phyloP scores from a whole-genome alignment of 2,113 vertebrate genomes.

The Saguinus imperator region DNA sequence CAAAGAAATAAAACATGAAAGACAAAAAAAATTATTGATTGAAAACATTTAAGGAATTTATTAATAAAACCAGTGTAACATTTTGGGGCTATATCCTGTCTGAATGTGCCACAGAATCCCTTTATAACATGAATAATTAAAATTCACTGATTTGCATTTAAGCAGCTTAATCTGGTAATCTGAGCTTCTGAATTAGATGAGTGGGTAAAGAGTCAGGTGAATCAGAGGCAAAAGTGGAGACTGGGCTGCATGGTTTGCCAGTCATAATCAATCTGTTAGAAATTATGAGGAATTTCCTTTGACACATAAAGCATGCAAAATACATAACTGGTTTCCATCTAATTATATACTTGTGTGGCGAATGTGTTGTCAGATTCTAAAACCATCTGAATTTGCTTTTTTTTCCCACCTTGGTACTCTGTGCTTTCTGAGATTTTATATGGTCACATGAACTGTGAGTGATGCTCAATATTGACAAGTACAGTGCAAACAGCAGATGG shows the following conservation, averaged over 20 bases:
- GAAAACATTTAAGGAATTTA: background rate
- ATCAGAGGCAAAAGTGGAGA: background rate
- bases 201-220: background rate
- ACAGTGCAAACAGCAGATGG: slow-evolving; percentile 67
- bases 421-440: slow-evolving; percentile 38
- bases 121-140: background rate
- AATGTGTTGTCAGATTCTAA: slow-evolving; percentile 5
- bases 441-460: slow-evolving; percentile 50
- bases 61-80: background rate
- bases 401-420: background rate
- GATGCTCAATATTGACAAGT: slow-evolving; percentile 73
- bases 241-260: background rate
- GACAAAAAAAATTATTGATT: background rate
- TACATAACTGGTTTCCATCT: background rate
- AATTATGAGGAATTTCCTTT: background rate
- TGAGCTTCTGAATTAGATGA: background rate
- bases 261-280: background rate
- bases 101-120: background rate
- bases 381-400: background rate
- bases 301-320: background rate
- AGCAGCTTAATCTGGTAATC: background rate
- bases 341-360: background rate
- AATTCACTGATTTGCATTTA: background rate
- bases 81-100: background rate
- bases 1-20: background rate